phyloP scores from a whole-genome alignment of 2,888 invertebrate genomes.

The Drosophila siamana region DNA sequence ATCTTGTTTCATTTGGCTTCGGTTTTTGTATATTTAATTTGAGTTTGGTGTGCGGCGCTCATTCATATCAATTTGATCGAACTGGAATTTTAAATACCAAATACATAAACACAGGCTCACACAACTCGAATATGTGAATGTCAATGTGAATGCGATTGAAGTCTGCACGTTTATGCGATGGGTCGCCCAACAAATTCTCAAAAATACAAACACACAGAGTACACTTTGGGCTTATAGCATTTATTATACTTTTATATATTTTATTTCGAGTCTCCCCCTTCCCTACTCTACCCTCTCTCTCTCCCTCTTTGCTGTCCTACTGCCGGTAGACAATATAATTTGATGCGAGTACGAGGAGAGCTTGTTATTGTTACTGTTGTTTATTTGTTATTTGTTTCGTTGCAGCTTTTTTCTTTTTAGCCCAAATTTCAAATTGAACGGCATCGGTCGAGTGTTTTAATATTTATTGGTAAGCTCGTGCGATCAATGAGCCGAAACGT shows the following conservation, averaged over 20 bases:
- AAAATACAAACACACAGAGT: constrained; percentile 20
- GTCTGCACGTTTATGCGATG: constrained; percentile 32
- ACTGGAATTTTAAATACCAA: constrained; percentile 44
- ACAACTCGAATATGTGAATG: constrained; percentile 7
- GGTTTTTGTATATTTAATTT: constrained; percentile 32
- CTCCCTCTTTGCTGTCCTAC: not conserved
- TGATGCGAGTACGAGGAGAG: constrained; percentile 10
- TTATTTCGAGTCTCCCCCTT: not conserved
- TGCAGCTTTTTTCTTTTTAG: constrained; percentile 1
- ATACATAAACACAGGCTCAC: constrained; percentile 12
- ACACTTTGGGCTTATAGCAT: constrained; percentile 37
- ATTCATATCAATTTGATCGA: constrained; percentile 45
- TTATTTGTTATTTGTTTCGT: constrained; percentile 9
- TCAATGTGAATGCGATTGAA: constrained; percentile 28
- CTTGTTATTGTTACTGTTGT: constrained; percentile 15
- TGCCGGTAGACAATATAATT: constrained; percentile 36
- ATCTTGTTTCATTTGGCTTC: constrained; percentile 40
- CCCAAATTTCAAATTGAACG: constrained; percentile 37
- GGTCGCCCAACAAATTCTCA: constrained; percentile 36
- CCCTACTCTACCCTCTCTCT: not conserved
- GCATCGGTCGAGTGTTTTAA: constrained; percentile 34
- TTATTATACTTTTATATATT: constrained; percentile 32
- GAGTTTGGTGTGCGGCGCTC: constrained; percentile 8
- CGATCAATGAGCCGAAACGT: constrained; percentile 53
- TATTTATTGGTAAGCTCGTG: constrained; percentile 50